These are phyloP conservation scores for Drosophila santomea DNA, from an alignment of 1,140 invertebrate species.

Conservation along the genomic window DNA sequence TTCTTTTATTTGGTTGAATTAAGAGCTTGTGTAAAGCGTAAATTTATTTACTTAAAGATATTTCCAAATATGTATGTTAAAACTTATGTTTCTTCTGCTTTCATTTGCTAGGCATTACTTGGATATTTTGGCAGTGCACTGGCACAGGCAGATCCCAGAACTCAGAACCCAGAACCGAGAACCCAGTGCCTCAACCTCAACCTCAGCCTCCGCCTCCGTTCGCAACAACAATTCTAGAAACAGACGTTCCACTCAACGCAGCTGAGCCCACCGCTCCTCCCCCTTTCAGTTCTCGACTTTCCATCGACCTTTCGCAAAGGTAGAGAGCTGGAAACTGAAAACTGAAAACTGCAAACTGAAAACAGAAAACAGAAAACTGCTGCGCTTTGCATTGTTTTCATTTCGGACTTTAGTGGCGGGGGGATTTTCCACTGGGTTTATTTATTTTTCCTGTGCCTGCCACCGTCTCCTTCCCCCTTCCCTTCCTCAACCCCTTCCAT, in stretches of 20 bases:
- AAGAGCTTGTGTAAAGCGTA: no score
- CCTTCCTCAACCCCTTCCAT: background rate
- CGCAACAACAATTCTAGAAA: constrained; percentile 75
- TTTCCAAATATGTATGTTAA: no score
- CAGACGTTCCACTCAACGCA: constrained; percentile 79
- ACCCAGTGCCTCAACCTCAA: constrained; percentile 20
- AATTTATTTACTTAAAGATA: no score
- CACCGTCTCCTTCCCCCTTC: background rate
- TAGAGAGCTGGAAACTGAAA: constrained; percentile 56
- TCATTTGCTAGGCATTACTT: background rate
- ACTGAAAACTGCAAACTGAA: constrained; percentile 45
- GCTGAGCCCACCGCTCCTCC: constrained; percentile 52
- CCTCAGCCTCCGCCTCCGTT: constrained; percentile 21
- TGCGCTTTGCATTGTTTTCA: constrained; percentile 78
- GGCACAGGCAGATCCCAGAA: constrained; percentile 23
- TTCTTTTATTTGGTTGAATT: no score
- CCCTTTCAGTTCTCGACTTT: background rate
- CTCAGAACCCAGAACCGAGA: constrained; percentile 6
- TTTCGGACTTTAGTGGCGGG: constrained; percentile 47
- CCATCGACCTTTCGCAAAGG: constrained; percentile 58
- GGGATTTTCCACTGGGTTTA: constrained; percentile 48
- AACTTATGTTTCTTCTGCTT: no score
- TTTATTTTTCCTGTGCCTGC: constrained; percentile 47
- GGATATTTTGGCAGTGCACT: constrained; percentile 5
- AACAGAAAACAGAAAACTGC: constrained; percentile 71